Evolutionary conservation across 2,797 vertebrate genomes (phyloP), one percentile per base, ranked within the genome.

Genomic region (Esox masquinongy): DNA sequence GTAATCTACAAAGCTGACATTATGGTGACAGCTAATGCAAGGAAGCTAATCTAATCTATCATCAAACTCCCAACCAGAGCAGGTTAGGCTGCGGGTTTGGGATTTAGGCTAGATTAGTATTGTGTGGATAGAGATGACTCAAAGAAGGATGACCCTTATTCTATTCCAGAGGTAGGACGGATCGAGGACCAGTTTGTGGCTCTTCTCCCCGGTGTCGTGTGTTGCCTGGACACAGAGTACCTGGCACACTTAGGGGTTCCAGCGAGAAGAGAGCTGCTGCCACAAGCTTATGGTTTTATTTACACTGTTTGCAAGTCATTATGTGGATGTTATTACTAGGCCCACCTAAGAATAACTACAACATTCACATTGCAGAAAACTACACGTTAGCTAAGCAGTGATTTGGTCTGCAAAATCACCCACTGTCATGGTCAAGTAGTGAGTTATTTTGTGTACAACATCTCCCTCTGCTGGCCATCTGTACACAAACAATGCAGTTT

Each of bases 401-500:
- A 39, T 39, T 39, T 39, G 29, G 29, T 31, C 29, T 31, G 29
- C 29, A 31, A 31, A 31, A 31, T 31, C 29, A 31, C 29, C 29
- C 29, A 31, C 29, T 31, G 29, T 31, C 1, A 31, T 1, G 29
- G 29, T 31, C 29, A 31, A 31, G 3, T 39, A 2, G 34, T 39
- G 36, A 6, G 4, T 39, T 39, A 39, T 39, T 39, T 39, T 39
- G 51, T 56, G 51, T 47, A 12, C 36, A 15, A 80, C 74, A 72
- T 70, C 61, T 75, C 76, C 72, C 82, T 80, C 83, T 84, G 68
- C 77, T 80, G 83, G 73, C 3, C 75, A 80, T 12, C 64, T 16
- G 76, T 12, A 78, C 1, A 50, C 3, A 70, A 22, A 15, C 11
- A 19, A 51, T 31, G 17, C 31, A 34, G 56, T 11, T 51, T 15